Base-by-base conservation (phyloP, 2,113 vertebrate genomes). In the Scomber scombrus region DNA sequence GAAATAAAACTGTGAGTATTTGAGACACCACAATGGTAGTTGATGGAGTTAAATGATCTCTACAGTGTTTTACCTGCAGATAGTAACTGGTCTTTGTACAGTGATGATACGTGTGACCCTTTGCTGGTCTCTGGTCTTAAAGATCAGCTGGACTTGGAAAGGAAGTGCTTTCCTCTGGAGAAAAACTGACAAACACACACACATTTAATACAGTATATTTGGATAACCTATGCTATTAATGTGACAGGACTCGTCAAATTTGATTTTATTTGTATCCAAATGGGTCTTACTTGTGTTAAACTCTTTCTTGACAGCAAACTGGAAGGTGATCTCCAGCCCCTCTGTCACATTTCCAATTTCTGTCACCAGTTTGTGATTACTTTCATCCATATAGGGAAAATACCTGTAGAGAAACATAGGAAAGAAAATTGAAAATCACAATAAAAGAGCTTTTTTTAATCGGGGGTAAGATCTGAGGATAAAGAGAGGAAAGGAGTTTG, bases 71-170 rank as follows among this genome's bases (percentile, higher is more conserved):
- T 85, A 95, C 95, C 93, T 94, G 94, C 78, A 78, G 43, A 75
- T 90, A 0, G 93, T 91, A 10, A 94, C 88, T 0, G 92, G 90
- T 47, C 93, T 89, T 62, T 89, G 93, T 29, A 94, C 91, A 0
- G 93, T 95, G 3, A 95, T 75, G 40, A 95, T 71, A 4, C 95
- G 92, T 4, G 90, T 94, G 26, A 93, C 91, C 67, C 61, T 93
- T 29, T 94, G 92, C 23, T 91, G 78, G 52, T 95, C 94, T 78
- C 88, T 91, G 43, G 94, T 95, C 77, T 83, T 94, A 61, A 95
- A 95, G 57, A 71, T 89, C 54, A 95, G 84, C 78, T 95, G 94
- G 5, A 95, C 77, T 58, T 95, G 95, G 60, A 95, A 95, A 0
- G 94, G 94, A 49, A 95, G 61, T 4, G 19, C 79, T 34, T 85